phyloP scores from a whole-genome alignment of 2,797 vertebrate species.

The Xerus rutilus region DNA sequence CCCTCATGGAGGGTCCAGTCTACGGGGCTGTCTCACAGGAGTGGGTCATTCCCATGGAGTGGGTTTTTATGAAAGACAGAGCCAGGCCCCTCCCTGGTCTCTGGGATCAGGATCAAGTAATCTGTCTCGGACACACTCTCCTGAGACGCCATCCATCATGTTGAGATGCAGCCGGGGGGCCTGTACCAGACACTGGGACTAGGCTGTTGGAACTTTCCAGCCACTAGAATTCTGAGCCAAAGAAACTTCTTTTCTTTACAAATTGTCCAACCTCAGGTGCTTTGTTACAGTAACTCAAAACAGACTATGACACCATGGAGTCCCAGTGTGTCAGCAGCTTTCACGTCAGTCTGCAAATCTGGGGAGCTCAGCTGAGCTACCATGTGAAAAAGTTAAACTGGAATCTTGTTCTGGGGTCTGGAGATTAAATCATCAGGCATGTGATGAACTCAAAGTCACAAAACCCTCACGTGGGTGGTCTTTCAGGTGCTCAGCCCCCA shows the following conservation, averaged over 20 bases:
- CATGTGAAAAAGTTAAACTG: not conserved
- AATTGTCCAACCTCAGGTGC: too few species aligned
- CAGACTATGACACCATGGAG: fast-evolving
- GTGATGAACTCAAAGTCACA: fast-evolving
- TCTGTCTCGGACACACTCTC: too few species aligned
- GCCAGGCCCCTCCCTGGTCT: not conserved
- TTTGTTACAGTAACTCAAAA: not conserved
- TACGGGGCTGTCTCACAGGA: not conserved
- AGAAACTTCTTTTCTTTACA: not conserved
- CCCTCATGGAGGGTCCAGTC: not conserved
- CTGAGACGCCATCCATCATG: too few species aligned
- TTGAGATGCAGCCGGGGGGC: not conserved
- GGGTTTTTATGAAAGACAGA: not conserved
- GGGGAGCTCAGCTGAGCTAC: fast-evolving
- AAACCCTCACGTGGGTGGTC: fast-evolving
- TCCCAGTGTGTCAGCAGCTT: fast-evolving
- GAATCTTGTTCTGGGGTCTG: not conserved
- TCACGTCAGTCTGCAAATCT: fast-evolving
- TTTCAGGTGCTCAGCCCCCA: not conserved
- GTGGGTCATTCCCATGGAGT: not conserved
- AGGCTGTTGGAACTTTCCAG: not conserved
- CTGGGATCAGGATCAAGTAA: not conserved
- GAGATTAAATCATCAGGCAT: fast-evolving
- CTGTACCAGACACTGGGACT: not conserved
- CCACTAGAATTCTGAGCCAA: not conserved